Evolutionary conservation across 2,888 invertebrate species (phyloP).

Genomic region (Limnephilus lunatus): DNA sequence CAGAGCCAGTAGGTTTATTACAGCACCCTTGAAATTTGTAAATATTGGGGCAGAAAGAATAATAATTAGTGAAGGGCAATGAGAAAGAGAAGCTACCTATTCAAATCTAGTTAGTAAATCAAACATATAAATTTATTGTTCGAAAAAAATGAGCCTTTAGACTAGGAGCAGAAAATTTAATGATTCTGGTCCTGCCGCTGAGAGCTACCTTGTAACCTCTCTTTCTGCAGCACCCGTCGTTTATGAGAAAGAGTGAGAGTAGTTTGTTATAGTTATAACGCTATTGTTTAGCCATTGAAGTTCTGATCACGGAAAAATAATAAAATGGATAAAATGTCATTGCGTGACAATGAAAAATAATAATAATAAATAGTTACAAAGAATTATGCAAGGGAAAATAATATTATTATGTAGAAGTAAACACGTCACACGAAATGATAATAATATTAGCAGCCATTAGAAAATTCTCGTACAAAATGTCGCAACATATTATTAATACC

Average conservation of each 20-base stretch:
- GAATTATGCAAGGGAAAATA: background rate
- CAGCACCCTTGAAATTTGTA: background rate
- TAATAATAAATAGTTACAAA: background rate
- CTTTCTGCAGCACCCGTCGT: background rate
- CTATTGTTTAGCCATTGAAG: background rate
- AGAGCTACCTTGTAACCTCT: background rate
- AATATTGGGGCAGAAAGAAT: background rate
- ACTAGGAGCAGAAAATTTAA: background rate
- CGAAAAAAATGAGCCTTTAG: too few species aligned
- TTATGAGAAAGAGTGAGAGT: background rate
- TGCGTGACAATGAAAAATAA: background rate
- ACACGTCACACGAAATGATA: conserved; percentile 48
- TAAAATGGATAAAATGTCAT: background rate
- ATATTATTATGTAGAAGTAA: conserved; percentile 42
- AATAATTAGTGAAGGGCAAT: background rate
- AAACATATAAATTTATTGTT: background rate
- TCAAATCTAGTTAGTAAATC: background rate
- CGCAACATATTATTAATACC: conserved; percentile 36
- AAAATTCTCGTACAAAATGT: conserved; percentile 46
- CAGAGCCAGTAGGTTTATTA: background rate
- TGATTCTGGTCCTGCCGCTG: background rate
- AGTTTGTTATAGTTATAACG: background rate
- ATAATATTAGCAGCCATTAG: conserved; percentile 54
- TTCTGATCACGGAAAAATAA: background rate
- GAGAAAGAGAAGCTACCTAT: too few species aligned